phyloP scores from a whole-genome alignment of 2,888 invertebrate genomes.

The Lasiommata megera region DNA sequence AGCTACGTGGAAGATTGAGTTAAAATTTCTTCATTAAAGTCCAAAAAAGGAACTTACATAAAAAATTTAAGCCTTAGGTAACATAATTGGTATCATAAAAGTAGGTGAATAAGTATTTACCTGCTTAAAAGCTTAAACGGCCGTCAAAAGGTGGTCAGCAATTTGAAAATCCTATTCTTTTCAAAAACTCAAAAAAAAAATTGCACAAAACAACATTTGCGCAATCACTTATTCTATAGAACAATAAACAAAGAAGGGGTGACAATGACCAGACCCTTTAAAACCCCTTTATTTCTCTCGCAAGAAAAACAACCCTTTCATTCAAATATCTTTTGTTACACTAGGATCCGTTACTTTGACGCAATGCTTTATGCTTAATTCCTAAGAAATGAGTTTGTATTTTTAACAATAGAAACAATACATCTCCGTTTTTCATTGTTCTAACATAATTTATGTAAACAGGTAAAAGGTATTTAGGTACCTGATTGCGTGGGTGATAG shows the following conservation, averaged over 20 bases:
- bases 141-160: conserved; percentile 8
- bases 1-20: too few relatives aligned
- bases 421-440: conserved; percentile 1
- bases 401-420: conserved; percentile 13
- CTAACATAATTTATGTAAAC: conserved; percentile 3
- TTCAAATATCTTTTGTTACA: conserved; percentile 59
- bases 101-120: neutral
- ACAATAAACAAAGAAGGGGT: conserved; percentile 67
- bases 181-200: conserved; percentile 42
- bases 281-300: conserved; percentile 66
- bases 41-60: too few relatives aligned
- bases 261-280: conserved; percentile 58
- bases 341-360: conserved; percentile 63
- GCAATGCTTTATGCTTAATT: conserved; percentile 56
- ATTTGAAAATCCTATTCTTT: conserved; percentile 32
- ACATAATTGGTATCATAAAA: too few relatives aligned
- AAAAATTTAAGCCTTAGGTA: too few relatives aligned
- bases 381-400: conserved; percentile 46
- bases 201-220: conserved; percentile 58
- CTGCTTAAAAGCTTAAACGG: neutral
- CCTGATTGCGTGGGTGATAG: too few relatives aligned
- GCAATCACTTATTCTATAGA: conserved; percentile 57
- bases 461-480: conserved; percentile 7
- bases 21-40: too few relatives aligned
- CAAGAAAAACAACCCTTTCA: conserved; percentile 75